Evolutionary conservation across 2,888 invertebrate genomes (phyloP).

Genomic region (Pediacus dermestoides): DNA sequence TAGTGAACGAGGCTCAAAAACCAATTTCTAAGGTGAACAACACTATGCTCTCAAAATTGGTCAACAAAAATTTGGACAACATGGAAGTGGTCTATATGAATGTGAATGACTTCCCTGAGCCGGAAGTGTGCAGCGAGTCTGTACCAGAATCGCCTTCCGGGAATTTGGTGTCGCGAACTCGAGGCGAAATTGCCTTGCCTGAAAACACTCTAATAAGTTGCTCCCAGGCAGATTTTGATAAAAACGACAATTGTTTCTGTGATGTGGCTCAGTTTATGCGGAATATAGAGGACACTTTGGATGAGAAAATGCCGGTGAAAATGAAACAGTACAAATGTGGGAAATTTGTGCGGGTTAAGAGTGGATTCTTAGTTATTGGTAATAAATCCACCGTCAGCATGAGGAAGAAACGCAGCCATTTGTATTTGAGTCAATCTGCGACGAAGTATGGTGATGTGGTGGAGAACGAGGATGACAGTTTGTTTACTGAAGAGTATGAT

Average conservation of each 20-base stretch:
- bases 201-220: conserved; percentile 20
- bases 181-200: conserved; percentile 4
- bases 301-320: conserved; percentile 16
- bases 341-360: conserved; percentile 22
- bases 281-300: conserved; percentile 16
- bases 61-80: conserved; percentile 22
- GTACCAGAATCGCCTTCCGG: conserved; percentile 5
- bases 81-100: conserved; percentile 26
- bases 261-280: conserved; percentile 29
- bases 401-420: conserved; percentile 32
- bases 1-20: conserved; percentile 25
- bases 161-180: too few species aligned
- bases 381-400: conserved; percentile 26
- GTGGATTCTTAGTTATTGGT: conserved; percentile 27
- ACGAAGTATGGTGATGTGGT: conserved; percentile 17
- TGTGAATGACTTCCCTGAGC: conserved; percentile 15
- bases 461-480: conserved; percentile 28
- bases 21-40: conserved; percentile 25
- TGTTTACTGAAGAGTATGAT: conserved; percentile 30
- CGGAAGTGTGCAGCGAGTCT: conserved; percentile 6
- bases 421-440: conserved; percentile 20
- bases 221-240: conserved; percentile 29
- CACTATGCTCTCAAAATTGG: conserved; percentile 22
- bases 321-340: conserved; percentile 22
- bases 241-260: conserved; percentile 34